These are phyloP conservation scores for Gonioctena quinquepunctata DNA, from an alignment of 1,140 invertebrate genomes.

Conservation along the genomic window DNA sequence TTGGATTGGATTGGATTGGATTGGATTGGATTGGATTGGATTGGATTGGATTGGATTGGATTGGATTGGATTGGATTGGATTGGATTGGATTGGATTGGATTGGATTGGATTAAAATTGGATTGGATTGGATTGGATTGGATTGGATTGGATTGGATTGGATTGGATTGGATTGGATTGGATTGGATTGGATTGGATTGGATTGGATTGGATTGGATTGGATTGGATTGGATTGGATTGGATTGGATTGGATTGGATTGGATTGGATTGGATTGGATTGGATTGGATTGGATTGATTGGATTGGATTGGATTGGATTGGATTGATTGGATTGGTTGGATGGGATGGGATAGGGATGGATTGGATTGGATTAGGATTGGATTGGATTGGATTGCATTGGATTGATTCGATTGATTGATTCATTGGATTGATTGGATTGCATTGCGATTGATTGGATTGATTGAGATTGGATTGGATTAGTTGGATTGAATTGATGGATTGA, in stretches of 20 bases:
- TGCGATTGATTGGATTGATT: background rate
- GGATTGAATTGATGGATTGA: background rate
- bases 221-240: background rate
- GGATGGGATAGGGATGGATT: background rate
- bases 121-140: background rate
- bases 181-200: background rate
- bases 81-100: background rate
- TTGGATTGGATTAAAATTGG: background rate
- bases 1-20: too few relatives aligned
- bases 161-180: too few relatives aligned
- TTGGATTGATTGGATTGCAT: background rate
- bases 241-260: background rate
- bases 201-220: background rate
- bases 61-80: too few relatives aligned
- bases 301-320: too few relatives aligned
- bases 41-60: too few relatives aligned
- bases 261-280: background rate
- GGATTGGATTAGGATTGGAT: too few relatives aligned
- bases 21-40: too few relatives aligned
- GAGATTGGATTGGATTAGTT: background rate
- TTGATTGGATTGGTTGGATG: too few relatives aligned
- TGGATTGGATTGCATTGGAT: too few relatives aligned
- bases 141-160: background rate
- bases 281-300: background rate
- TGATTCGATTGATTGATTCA: background rate